Base-by-base conservation (phyloP, 2,797 vertebrate species). In the Sorex maritimensis region DNA sequence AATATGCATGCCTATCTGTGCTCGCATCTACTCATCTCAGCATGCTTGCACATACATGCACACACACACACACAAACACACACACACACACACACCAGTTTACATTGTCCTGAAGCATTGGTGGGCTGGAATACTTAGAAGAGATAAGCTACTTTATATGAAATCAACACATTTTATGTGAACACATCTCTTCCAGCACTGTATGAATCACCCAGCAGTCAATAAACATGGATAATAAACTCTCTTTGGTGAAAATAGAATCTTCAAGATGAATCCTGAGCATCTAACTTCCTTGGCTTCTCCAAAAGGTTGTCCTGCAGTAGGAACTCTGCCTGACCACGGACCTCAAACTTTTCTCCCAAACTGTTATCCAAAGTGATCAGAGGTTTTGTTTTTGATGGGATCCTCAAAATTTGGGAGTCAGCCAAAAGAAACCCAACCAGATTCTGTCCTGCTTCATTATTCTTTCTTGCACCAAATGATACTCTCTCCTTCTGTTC, bases 181-280 rank as follows among this genome's bases (percentile, higher is more conserved):
- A 95, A 91, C 0, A 2, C 71, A 79, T 97, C 84, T 95, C 75
- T 95, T 96, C 26, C 89, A 90, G 93, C 94, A 96, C 90, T 83
- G 65, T 86, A 93, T 94, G 94, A 97, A 96, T 97, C 1, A 28
- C 95, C 96, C 95, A 94, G 95, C 93, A 96, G 95, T 96, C 97
- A 96, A 92, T 96, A 97, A 97, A 96, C 95, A 96, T 94, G 95
- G 97, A 97, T 95, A 97, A 97, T 92, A 96, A 93, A 87, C 67
- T 94, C 91, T 90, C 97, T 96, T 73, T 92, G 92, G 93, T 94
- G 97, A 95, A 96, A 96, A 97, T 75, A 96, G 96, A 92, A 95
- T 96, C 96, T 91, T 87, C 96, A 89, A 96, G 49, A 46, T 84
- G 0, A 79, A 97, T 86, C 87, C 88, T 95, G 92, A 97, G 97